These are phyloP conservation scores for Masticophis lateralis DNA, from an alignment of 2,797 vertebrate genomes.

Conservation along the genomic window DNA sequence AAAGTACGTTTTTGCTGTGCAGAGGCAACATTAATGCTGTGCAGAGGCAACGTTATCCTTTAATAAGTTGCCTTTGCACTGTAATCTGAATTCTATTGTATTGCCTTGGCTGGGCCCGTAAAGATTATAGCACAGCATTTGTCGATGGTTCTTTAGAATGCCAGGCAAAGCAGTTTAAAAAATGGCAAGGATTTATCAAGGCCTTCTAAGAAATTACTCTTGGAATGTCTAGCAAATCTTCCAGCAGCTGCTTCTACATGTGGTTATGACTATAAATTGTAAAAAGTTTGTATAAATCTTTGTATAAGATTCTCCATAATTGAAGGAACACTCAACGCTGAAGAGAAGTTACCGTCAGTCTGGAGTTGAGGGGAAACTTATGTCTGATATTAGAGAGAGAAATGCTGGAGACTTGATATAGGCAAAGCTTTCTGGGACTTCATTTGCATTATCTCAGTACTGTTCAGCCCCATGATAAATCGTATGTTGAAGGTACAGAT, in stretches of 20 bases:
- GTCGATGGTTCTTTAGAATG: neutral
- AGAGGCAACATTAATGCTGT: neutral
- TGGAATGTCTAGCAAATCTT: neutral
- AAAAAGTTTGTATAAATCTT: neutral
- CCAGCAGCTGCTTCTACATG: neutral
- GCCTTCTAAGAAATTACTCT: neutral
- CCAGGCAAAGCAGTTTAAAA: neutral
- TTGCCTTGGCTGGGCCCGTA: neutral
- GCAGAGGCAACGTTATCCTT: neutral
- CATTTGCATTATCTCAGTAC: neutral
- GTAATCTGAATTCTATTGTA: neutral
- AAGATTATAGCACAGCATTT: neutral
- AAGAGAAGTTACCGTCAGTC: neutral
- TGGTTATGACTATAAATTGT: neutral
- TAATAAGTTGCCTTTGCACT: neutral
- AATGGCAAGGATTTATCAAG: neutral
- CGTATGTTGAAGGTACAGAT: neutral
- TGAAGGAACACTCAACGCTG: neutral
- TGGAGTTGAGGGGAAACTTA: neutral
- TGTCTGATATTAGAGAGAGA: neutral
- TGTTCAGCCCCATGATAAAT: slow-evolving; percentile 3
- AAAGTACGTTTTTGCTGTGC: neutral
- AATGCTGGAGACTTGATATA: neutral
- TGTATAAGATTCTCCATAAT: neutral
- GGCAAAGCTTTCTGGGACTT: neutral